Conservation (phyloP, 2,797 vertebrate species). For the Delichon dasypus region DNA sequence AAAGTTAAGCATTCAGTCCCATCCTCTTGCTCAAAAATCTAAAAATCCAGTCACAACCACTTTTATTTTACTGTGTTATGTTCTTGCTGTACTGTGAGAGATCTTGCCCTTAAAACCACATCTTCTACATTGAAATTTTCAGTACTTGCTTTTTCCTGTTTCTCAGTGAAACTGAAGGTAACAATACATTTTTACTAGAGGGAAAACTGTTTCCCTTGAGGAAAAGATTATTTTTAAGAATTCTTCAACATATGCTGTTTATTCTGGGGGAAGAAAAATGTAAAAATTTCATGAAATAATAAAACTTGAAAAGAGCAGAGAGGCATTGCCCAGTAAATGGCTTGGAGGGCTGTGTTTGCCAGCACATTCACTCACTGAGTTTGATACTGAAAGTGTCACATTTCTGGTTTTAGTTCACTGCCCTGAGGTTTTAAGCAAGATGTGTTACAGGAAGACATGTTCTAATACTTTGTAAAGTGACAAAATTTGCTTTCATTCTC, state of each 20-base stretch:
- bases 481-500: background rate
- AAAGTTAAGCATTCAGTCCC: slow-evolving; percentile 31
- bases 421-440: slow-evolving; percentile 3
- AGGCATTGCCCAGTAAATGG: background rate
- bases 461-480: background rate
- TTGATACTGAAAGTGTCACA: background rate
- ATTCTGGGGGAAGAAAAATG: background rate
- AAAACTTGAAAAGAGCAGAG: background rate
- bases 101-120: slow-evolving; percentile 8
- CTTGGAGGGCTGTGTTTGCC: background rate
- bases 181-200: background rate
- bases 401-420: background rate
- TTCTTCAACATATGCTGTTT: background rate
- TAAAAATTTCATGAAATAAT: slow-evolving; percentile 7
- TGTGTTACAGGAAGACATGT: background rate
- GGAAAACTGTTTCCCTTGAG: background rate
- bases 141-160: background rate
- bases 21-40: slow-evolving; percentile 36
- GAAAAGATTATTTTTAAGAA: background rate
- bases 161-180: background rate
- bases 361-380: background rate
- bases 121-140: background rate
- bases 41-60: slow-evolving; percentile 25
- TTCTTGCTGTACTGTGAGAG: background rate
- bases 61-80: background rate